Base-by-base conservation (phyloP, 1,140 invertebrate genomes). In the Brachionus rotundiformis region DNA sequence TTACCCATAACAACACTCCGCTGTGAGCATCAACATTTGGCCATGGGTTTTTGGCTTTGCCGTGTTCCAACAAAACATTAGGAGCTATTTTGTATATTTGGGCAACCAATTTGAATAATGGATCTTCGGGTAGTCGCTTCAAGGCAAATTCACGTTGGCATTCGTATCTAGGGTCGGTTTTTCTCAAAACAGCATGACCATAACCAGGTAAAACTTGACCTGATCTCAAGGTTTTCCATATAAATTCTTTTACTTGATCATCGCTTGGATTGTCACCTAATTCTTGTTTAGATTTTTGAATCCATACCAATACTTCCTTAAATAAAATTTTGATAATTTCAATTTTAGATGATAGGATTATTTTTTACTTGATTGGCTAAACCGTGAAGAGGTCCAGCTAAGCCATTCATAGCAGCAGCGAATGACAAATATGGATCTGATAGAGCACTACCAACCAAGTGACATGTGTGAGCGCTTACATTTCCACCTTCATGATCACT, bases 41-140 rank as follows among this genome's bases (percentile, higher is more conserved):
- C 95, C 95, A 98, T 81, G 96, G 96, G 91, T 98, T 98, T 91
- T 96, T 95, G 7, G 96, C 95, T 89, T 98, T 98, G 85, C 95
- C 95, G 83, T 94, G 93, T 86, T 95, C 94, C 82, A 94, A 91
- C 10, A 98, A 92, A 84, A 98, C 92, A 83, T 94, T 93, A 0
- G 96, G 96, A 61, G 96, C 95, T 39, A 97, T 91, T 86, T 96
- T 95, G 91, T 95, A 98, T 3, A 90, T 79, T 86, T 94, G 93
- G 3, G 93, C 92, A 25, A 97, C 94, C 84, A 96, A 89, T 90
- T 95, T 94, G 90, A 96, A 96, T 75, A 95, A 87, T 5, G 92
- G 92, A 87, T 98, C 95, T 82, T 98, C 92, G 13, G 95, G 95
- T 84, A 98, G 88, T 87, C 98, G 94, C 88, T 97, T 96, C 82